phyloP scores from a whole-genome alignment of 2,797 vertebrate species.

The Cuniculus paca region DNA sequence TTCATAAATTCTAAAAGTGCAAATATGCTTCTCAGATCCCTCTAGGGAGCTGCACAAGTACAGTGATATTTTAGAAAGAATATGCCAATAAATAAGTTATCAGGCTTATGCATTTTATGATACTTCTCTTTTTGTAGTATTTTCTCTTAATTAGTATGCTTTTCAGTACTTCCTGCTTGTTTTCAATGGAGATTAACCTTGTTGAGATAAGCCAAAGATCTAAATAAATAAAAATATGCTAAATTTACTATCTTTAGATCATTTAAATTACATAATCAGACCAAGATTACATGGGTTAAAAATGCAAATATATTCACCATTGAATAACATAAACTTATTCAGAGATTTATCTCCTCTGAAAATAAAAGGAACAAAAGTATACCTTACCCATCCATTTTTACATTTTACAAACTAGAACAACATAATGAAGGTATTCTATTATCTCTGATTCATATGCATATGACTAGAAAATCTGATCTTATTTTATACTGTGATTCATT shows the following conservation, averaged over 20 bases:
- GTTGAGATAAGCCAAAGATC: neutral
- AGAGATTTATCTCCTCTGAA: neutral
- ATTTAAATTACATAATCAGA: slow-evolving; percentile 1
- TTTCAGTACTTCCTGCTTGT: neutral
- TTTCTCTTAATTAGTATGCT: neutral
- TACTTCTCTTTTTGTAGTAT: neutral
- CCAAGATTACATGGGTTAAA: neutral
- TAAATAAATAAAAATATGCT: neutral
- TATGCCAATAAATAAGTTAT: neutral
- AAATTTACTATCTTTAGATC: neutral
- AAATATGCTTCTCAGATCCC: neutral
- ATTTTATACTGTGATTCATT: neutral
- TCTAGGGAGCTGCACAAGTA: neutral
- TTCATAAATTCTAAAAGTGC: neutral
- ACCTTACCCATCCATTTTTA: neutral
- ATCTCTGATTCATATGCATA: neutral
- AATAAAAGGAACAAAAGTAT: neutral
- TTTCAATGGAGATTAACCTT: neutral
- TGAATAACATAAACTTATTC: neutral
- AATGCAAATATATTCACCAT: neutral
- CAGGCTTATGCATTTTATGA: neutral
- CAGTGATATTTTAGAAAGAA: neutral
- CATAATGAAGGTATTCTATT: neutral
- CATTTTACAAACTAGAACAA: neutral
- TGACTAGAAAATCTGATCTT: neutral